phyloP scores from a whole-genome alignment of 2,888 invertebrate genomes.

The Nematopogon swammerdamellus region DNA sequence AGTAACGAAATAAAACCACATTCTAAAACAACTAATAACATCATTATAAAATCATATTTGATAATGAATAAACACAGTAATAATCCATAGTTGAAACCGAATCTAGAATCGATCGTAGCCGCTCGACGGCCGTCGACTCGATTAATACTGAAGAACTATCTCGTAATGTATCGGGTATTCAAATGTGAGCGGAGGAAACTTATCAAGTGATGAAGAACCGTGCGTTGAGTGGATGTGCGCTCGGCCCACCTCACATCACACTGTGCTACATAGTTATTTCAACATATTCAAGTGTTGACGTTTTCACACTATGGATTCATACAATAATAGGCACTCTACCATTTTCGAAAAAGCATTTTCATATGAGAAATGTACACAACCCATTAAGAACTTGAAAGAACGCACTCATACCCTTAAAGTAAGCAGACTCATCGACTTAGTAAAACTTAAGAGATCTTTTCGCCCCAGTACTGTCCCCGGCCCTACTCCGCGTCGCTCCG shows the following conservation, averaged over 20 bases:
- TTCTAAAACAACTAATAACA: not conserved
- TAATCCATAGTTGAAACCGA: not conserved
- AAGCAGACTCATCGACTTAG: not conserved
- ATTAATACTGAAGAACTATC: too few species aligned
- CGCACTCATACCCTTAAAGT: not conserved
- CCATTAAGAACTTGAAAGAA: not conserved
- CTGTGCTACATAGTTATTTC: too few species aligned
- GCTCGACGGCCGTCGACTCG: too few species aligned
- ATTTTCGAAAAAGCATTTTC: not conserved
- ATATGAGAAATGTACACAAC: not conserved
- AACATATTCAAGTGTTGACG: too few species aligned
- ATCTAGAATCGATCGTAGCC: too few species aligned
- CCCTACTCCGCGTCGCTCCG: too few species aligned
- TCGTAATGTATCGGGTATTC: too few species aligned
- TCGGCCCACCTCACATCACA: too few species aligned
- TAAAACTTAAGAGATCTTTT: not conserved
- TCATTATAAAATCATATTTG: not conserved
- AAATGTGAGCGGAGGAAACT: too few species aligned
- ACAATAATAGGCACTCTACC: not conserved
- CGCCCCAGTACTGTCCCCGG: not conserved
- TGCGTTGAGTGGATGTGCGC: too few species aligned
- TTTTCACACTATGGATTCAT: not conserved
- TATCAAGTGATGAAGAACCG: too few species aligned
- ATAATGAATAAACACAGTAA: not conserved
- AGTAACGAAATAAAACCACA: not conserved